Conservation (phyloP, 1,140 invertebrate species). For the Drosophila lini region DNA sequence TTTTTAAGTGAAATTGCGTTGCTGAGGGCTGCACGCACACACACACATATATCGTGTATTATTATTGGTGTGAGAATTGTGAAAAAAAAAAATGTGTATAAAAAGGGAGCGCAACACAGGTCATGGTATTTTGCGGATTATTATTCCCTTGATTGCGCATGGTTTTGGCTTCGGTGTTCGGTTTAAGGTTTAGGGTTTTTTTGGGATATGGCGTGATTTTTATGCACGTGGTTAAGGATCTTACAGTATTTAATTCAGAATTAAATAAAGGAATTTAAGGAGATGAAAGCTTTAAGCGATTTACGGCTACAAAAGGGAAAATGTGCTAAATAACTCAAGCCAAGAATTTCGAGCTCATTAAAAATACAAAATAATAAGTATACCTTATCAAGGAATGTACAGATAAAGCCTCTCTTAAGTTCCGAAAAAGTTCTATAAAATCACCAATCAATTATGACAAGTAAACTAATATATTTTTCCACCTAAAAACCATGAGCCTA, state of each 20-base stretch:
- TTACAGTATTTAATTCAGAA: not conserved
- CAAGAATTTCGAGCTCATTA: not conserved
- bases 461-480: not conserved
- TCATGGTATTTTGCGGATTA: conserved; percentile 59
- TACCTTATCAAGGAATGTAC: not conserved
- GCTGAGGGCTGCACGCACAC: conserved; percentile 16
- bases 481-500: not conserved
- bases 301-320: not conserved
- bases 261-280: not conserved
- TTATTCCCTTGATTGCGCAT: conserved; percentile 32
- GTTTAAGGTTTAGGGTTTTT: conserved; percentile 8
- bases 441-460: not conserved
- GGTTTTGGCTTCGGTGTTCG: conserved; percentile 39
- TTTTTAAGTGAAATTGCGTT: conserved; percentile 80
- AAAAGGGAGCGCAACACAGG: conserved; percentile 63
- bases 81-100: conserved; percentile 18
- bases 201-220: conserved; percentile 45
- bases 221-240: conserved; percentile 42
- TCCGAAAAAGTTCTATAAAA: not conserved
- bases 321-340: not conserved
- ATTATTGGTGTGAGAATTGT: conserved; percentile 38
- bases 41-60: conserved; percentile 2
- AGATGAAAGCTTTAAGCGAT: not conserved
- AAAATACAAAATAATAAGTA: not conserved
- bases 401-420: not conserved